These are phyloP conservation scores for Merodon equestris DNA, from an alignment of 2,888 invertebrate species.

Conservation along the genomic window DNA sequence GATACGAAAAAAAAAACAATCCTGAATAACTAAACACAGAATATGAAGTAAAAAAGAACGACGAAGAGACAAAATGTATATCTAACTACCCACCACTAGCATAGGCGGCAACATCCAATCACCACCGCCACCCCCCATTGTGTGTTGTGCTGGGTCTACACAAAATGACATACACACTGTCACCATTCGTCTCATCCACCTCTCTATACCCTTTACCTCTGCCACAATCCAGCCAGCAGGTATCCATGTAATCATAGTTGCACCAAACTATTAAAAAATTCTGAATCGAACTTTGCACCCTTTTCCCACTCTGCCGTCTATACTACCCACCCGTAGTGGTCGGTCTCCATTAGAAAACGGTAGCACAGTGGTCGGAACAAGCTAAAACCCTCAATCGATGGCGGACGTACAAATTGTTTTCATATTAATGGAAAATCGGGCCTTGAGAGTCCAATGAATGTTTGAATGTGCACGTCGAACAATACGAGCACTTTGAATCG, in stretches of 20 bases:
- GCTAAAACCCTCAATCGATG: constrained; percentile 46
- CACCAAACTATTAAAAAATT: constrained; percentile 68
- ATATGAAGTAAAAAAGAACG: constrained; percentile 33
- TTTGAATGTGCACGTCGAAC: constrained; percentile 31
- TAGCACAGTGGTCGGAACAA: too few species aligned
- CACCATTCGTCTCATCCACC: constrained; percentile 8
- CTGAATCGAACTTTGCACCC: constrained; percentile 51
- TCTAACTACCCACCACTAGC: constrained; percentile 34
- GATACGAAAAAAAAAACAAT: constrained; percentile 40
- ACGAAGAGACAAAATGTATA: constrained; percentile 10
- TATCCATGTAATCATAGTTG: constrained; percentile 68
- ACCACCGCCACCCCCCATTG: constrained; percentile 45
- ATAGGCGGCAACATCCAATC: background rate
- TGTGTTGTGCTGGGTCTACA: constrained; percentile 57
- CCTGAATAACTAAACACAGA: constrained; percentile 66
- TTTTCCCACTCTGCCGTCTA: background rate
- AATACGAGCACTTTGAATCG: constrained; percentile 10
- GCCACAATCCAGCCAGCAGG: too few species aligned
- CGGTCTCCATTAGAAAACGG: constrained; percentile 17
- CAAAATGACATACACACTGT: constrained; percentile 52
- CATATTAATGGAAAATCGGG: constrained; percentile 67
- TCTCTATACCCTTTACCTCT: too few species aligned
- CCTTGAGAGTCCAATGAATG: constrained; percentile 59
- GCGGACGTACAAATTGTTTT: constrained; percentile 62
- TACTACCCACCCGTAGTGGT: background rate